Base-by-base conservation (phyloP, 2,797 vertebrate genomes). In the Notolepis coatsorum region DNA sequence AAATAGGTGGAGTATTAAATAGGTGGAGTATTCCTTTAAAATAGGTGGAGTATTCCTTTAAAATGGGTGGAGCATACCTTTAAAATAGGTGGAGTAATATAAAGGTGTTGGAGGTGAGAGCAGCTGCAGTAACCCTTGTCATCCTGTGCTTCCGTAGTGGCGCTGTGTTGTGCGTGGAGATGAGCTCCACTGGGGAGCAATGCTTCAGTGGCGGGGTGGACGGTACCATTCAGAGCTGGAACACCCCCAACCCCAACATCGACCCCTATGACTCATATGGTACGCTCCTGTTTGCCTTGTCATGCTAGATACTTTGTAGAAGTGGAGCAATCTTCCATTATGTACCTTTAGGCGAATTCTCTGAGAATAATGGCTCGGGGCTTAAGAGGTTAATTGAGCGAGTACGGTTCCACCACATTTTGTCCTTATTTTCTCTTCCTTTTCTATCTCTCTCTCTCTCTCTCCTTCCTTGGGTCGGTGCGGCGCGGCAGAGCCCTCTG, bases 231-330 rank as follows among this genome's bases (percentile, higher is more conserved):
- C 96, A 98, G 86, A 94, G 96, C 91, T 99, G 97, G 97, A 98
- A 93, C 87, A 96, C 94, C 23, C 95, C 96, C 38, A 95, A 91
- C 73, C 94, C 95, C 0, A 95, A 94, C 84, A 85, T 96, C 0
- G 97, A 99, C 75, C 97, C 97, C 50, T 99, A 98, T 41, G 96
- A 98, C 82, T 95, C 96, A 0, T 98, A 98, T 0, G 97, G 97
- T 98, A 86, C 0, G 47, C 15, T 33, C 27, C 17, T 3, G 30
- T 2, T 9, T 1, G 6, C 10, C 7, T 27, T n/a, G 7, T 8
- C 27, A 1, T 17, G n/a, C 10, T 1, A 31, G 48, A 25, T 18
- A 8, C 13, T n/a, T n/a, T n/a, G n/a, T n/a, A n/a, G n/a, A n/a
- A n/a, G n/a, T n/a, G n/a, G n/a, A n/a, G n/a, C n/a, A n/a, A n/a